A percentile compares a stretch with the other conserved stretches of the same genome.
These are phyloP conservation scores for Euproctis similis DNA, from an alignment of 2,888 invertebrate species.

Conservation along the genomic window DNA sequence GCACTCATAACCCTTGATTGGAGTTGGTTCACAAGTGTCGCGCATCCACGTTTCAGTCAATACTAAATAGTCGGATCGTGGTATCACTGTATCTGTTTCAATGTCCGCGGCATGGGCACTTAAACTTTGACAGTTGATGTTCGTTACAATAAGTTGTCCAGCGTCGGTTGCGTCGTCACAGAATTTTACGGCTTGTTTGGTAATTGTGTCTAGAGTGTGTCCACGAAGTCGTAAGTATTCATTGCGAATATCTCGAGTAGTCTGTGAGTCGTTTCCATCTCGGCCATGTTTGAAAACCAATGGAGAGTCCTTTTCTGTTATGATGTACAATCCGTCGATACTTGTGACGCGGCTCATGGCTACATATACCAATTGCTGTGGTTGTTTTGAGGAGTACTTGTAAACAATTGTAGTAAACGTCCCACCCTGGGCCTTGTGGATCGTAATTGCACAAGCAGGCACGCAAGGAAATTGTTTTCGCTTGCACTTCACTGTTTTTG, in stretches of 20 bases:
- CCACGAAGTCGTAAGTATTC: conserved; percentile 17
- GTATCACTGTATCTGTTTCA: no score
- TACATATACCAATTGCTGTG: conserved; percentile 10
- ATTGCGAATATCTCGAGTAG: conserved; percentile 8
- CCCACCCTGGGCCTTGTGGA: conserved; percentile 17
- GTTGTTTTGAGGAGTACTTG: conserved; percentile 15
- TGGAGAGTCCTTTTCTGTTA: conserved; percentile 10
- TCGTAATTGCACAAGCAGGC: conserved; percentile 14
- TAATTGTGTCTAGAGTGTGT: conserved; percentile 13
- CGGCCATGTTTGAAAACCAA: conserved; percentile 7
- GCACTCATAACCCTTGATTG: no score
- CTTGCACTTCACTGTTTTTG: conserved; percentile 16
- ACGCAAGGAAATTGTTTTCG: conserved; percentile 1
- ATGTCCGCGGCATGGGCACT: conserved; percentile 8
- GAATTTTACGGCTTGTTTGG: conserved; percentile 14
- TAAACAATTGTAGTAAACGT: conserved; percentile 18
- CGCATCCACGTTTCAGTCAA: no score
- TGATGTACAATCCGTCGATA: conserved; percentile 9
- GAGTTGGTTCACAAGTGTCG: no score
- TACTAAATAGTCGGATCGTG: no score
- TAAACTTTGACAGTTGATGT: neutral
- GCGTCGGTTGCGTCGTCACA: conserved; percentile 4
- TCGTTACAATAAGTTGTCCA: conserved; percentile 14
- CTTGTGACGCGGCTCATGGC: conserved; percentile 11
- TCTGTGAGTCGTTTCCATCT: conserved; percentile 3